Percentiles rank a stretch among this genome's conserved stretches.
Conservation (phyloP, 2,113 vertebrate species). For the Menura novaehollandiae region DNA sequence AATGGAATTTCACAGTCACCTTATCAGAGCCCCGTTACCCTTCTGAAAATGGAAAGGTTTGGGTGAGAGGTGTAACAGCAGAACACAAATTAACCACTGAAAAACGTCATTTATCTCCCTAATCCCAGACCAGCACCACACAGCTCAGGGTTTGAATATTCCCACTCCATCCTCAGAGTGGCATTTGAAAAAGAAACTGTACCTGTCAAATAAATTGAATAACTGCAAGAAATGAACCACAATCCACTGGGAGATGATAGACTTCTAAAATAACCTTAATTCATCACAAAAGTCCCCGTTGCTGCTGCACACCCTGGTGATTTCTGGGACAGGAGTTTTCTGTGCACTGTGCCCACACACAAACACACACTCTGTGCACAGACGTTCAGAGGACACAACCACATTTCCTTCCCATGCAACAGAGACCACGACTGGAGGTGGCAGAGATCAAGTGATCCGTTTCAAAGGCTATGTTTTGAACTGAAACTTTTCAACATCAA, state of each 20-base stretch:
- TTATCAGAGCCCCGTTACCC: not conserved
- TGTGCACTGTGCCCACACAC: no score
- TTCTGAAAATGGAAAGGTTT: not conserved
- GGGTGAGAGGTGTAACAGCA: not conserved
- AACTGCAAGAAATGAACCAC: not conserved
- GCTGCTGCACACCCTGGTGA: not conserved
- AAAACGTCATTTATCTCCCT: not conserved
- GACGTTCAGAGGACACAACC: not conserved
- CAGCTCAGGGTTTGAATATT: not conserved
- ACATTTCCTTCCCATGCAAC: not conserved
- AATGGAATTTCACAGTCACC: not conserved
- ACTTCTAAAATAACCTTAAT: not conserved
- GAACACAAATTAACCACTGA: not conserved
- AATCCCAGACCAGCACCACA: not conserved
- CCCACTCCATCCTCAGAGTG: not conserved
- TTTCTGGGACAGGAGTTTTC: not conserved
- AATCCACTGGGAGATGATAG: not conserved
- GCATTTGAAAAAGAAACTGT: not conserved
- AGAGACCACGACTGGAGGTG: not conserved
- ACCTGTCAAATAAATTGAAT: not conserved
- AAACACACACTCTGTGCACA: rapidly evolving
- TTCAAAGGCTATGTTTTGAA: not conserved
- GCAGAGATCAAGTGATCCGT: rapidly evolving
- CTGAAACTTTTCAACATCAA: not conserved
- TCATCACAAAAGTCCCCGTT: not conserved